A percentile compares a stretch with the other conserved stretches of the same genome.
These are phyloP conservation scores for Disparrhopalites patrizii DNA, from an alignment of 2,888 invertebrate genomes.

Conservation along the genomic window DNA sequence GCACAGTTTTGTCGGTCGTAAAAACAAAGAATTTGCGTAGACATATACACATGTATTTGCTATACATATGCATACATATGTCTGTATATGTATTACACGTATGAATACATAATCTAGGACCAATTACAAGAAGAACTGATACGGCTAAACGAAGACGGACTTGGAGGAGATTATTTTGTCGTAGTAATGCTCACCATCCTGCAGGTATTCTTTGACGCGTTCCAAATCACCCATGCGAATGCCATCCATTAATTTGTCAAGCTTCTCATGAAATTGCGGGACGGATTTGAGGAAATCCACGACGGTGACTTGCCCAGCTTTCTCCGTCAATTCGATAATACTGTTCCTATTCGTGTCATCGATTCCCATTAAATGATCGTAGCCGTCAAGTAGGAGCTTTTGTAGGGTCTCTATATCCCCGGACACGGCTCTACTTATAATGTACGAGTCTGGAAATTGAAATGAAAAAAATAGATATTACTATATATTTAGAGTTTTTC, in stretches of 20 bases:
- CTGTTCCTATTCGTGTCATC: conserved; percentile 62
- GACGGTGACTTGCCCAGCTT: conserved; percentile 65
- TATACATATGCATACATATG: not conserved
- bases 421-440: conserved; percentile 48
- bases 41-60: no score
- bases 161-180: no score
- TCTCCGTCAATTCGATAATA: conserved; percentile 66
- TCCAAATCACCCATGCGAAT: conserved; percentile 63
- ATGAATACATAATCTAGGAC: no score
- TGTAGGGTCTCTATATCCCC: conserved; percentile 64
- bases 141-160: no score
- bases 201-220: conserved; percentile 55
- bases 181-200: conserved; percentile 24
- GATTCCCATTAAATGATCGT: conserved; percentile 72
- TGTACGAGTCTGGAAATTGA: conserved; percentile 26
- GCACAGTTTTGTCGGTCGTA: no score
- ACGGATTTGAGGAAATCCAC: conserved; percentile 67
- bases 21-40: not conserved
- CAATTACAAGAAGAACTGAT: no score
- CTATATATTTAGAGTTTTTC: no score
- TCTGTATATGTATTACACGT: not conserved
- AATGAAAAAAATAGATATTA: no score
- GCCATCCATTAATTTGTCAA: conserved; percentile 71
- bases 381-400: conserved; percentile 72
- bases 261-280: conserved; percentile 68